Evolutionary conservation across 2,797 vertebrate species (phyloP).

Genomic region (Microhierax caerulescens): DNA sequence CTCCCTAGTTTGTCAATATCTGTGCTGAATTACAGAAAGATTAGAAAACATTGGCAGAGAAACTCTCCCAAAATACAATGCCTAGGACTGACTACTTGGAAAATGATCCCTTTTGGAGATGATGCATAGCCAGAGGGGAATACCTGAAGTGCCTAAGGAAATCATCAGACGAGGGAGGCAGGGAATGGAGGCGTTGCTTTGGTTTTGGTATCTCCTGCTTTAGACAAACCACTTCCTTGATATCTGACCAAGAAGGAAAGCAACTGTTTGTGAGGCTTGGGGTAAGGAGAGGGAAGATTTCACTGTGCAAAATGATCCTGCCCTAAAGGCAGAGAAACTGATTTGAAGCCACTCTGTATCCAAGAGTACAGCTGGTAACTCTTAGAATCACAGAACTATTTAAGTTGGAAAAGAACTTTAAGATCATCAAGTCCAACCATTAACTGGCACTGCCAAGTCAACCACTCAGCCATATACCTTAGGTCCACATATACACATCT

Average conservation of each 20-base stretch:
- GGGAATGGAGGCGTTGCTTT: background rate
- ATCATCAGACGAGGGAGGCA: background rate
- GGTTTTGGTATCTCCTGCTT: background rate
- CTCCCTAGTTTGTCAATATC: background rate
- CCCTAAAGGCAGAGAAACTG: background rate
- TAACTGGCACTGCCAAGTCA: no score
- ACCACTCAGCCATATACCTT: no score
- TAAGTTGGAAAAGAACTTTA: no score
- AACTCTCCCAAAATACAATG: background rate
- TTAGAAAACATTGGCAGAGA: background rate
- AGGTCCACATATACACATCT: no score
- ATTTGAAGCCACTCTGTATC: background rate
- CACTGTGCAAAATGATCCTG: background rate
- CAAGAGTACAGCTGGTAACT: background rate
- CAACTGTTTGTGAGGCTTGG: background rate
- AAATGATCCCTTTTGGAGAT: background rate
- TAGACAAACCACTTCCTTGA: background rate
- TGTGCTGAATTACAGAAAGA: background rate
- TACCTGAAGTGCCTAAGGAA: background rate
- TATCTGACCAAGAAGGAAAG: background rate
- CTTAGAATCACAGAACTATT: no score
- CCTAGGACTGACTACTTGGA: background rate
- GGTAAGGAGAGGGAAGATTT: background rate
- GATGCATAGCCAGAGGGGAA: background rate
- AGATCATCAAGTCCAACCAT: no score